A percentile compares a stretch with the other conserved stretches of the same genome.
Evolutionary conservation across 2,113 vertebrate species (phyloP).

Genomic region (Coptodon bakossiorum): DNA sequence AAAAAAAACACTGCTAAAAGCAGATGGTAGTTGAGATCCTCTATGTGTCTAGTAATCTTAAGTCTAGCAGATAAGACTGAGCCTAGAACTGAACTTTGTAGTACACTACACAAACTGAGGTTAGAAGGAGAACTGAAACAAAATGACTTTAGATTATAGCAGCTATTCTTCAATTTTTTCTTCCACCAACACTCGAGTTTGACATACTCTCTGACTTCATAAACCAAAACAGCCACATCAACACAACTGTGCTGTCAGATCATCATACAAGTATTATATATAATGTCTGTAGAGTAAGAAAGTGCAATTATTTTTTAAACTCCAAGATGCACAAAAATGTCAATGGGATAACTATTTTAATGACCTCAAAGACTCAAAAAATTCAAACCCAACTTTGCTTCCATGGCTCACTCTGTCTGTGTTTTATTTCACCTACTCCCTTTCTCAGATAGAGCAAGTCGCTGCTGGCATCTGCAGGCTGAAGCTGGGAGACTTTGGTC

Average conservation of each 20-base stretch:
- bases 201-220: not conserved
- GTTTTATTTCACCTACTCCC: not conserved
- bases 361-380: not conserved
- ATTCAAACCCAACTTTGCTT: not conserved
- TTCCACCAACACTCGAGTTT: not conserved
- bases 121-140: not conserved
- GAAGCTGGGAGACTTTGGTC: slow-evolving; percentile 95
- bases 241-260: not conserved
- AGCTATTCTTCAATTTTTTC: not conserved
- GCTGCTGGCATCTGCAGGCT: slow-evolving; percentile 78
- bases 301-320: not conserved
- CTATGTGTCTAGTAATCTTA: not conserved
- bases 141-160: not conserved
- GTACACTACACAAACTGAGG: not conserved
- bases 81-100: not conserved
- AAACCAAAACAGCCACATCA: not conserved
- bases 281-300: not conserved
- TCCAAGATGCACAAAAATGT: not conserved
- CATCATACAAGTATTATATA: not conserved
- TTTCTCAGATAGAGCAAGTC: slow-evolving; percentile 81
- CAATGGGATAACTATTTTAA: not conserved
- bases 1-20: not conserved
- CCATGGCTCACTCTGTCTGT: not conserved
- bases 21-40: not conserved
- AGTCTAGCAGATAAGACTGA: not conserved